Conservation (phyloP, 2,797 vertebrate genomes). For the Ambastaia sidthimunki region DNA sequence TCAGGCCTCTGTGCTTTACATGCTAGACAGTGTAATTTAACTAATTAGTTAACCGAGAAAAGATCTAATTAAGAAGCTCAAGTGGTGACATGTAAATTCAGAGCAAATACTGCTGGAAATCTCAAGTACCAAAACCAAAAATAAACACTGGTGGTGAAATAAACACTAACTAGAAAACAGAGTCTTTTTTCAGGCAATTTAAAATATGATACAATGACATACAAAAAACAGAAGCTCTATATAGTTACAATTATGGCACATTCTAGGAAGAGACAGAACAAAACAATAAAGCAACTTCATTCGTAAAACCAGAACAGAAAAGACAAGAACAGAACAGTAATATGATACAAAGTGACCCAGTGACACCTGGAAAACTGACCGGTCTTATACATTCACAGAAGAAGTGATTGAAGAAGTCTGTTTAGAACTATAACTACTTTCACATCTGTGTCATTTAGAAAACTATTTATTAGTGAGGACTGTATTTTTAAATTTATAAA, state of each 20-base stretch:
- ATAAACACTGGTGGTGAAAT: background rate
- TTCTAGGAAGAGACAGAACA: background rate
- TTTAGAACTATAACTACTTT: background rate
- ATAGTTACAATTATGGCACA: slow-evolving; percentile 45
- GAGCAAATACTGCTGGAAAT: slow-evolving; percentile 2
- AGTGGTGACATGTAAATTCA: no score
- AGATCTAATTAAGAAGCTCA: no score
- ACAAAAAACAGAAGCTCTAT: background rate
- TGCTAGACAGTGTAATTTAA: no score
- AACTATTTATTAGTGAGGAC: slow-evolving; percentile 16
- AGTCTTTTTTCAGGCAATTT: no score
- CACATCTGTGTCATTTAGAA: background rate
- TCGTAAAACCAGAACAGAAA: slow-evolving; percentile 59
- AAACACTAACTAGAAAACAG: background rate
- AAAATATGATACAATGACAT: background rate
- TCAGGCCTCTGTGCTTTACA: no score
- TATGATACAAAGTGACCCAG: slow-evolving; percentile 56
- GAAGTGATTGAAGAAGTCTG: slow-evolving; percentile 1
- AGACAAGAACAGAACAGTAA: slow-evolving; percentile 64
- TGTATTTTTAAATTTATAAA: no score
- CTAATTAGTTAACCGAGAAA: no score
- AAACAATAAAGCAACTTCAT: slow-evolving; percentile 32
- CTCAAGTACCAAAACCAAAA: background rate
- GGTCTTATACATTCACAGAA: slow-evolving; percentile 2
- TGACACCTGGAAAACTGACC: slow-evolving; percentile 41